phyloP scores from a whole-genome alignment of 2,797 vertebrate genomes.

The Vireo griseus region DNA sequence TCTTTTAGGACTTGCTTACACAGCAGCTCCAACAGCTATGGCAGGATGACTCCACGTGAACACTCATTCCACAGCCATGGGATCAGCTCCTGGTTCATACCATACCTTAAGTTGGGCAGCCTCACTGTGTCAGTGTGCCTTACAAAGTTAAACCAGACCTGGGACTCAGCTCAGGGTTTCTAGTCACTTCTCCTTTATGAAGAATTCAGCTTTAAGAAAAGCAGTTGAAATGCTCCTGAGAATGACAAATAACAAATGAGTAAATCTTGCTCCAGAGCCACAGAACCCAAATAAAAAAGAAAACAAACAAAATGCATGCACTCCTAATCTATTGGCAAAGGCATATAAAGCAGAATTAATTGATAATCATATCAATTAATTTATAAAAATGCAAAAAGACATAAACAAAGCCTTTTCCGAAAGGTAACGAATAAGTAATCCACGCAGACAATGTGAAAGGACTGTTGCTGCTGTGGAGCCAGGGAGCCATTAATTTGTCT shows the following conservation, averaged over 20 bases:
- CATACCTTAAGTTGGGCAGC: constrained; percentile 35
- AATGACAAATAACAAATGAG: constrained; percentile 40
- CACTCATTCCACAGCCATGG: background rate
- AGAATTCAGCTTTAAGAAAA: constrained; percentile 30
- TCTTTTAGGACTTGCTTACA: background rate
- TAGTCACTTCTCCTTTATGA: background rate
- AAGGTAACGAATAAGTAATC: background rate
- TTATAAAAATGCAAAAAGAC: background rate
- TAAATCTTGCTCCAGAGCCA: constrained; percentile 12
- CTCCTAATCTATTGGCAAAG: background rate
- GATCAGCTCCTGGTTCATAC: constrained; percentile 11
- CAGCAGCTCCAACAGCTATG: background rate
- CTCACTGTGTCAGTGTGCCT: background rate
- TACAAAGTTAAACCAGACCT: background rate
- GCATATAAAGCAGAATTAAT: background rate
- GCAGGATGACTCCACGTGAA: background rate
- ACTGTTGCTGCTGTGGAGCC: background rate
- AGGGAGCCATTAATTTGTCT: background rate
- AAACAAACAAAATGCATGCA: background rate
- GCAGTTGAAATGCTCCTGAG: constrained; percentile 39
- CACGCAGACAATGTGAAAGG: background rate
- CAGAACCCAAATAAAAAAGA: background rate
- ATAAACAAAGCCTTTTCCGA: background rate
- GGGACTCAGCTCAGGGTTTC: background rate
- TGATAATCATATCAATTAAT: background rate